These are phyloP conservation scores for Myzus persicae DNA, from an alignment of 1,140 invertebrate species.

Conservation along the genomic window DNA sequence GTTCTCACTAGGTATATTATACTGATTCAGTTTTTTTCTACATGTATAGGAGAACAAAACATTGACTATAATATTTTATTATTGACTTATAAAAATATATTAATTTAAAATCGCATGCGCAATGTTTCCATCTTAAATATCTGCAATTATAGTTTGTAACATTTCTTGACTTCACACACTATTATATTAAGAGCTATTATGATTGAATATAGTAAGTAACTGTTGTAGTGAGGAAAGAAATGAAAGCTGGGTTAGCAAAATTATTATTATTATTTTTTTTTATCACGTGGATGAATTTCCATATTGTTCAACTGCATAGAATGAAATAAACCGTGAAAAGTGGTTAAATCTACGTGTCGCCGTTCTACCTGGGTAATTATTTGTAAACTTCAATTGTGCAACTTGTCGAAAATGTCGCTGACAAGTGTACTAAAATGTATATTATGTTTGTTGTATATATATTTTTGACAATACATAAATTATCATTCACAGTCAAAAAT, in stretches of 20 bases:
- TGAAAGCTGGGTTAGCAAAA: slow-evolving; percentile 24
- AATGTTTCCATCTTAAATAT: neutral
- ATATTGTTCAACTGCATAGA: slow-evolving; percentile 43
- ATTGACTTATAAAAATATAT: neutral
- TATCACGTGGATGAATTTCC: slow-evolving; percentile 28
- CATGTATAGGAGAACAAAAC: neutral
- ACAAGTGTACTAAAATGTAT: neutral
- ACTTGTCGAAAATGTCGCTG: neutral
- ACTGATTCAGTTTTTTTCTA: neutral
- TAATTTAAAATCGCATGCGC: neutral
- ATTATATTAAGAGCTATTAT: neutral
- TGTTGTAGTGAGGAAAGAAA: slow-evolving; percentile 37
- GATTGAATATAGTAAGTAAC: neutral
- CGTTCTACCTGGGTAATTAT: slow-evolving; percentile 56
- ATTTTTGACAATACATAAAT: neutral
- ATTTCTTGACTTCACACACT: neutral
- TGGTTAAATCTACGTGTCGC: slow-evolving; percentile 42
- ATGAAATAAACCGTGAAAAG: slow-evolving; percentile 58
- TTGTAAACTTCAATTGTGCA: slow-evolving; percentile 53
- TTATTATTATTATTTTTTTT: slow-evolving; percentile 35
- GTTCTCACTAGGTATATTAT: neutral
- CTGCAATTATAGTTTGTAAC: neutral
- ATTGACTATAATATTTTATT: neutral
- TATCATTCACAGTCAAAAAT: neutral
- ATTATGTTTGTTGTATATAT: neutral